Base-by-base conservation (phyloP, 2,113 vertebrate species). In the Ceratotherium simum region DNA sequence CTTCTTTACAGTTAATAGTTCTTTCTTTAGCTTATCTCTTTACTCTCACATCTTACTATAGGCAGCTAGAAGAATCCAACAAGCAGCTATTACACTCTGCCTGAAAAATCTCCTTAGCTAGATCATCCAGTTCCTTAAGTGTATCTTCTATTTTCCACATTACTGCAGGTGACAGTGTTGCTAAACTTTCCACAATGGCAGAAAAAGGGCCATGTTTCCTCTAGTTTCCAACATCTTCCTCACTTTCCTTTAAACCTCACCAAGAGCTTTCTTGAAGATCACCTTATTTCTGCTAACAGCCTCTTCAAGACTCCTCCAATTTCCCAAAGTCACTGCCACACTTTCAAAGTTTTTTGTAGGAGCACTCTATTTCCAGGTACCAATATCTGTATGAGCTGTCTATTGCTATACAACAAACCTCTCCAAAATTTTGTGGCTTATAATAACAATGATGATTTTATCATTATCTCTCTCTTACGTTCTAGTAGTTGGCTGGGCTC, bases 381-480 rank as follows among this genome's bases (percentile, higher is more conserved):
- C 67, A 5, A 51, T 2, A 10, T 25, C 67, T 69, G 58, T 42
- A 20, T 10, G 23, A 3, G 21, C 25, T 36, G 29, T 62, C 67
- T 54, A 33, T 23, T 58, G 9, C 54, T 25, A 14, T 16, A 5
- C 16, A 36, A 81, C 33, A 75, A 67, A 75, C 9, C 58, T 62
- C 39, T 25, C 65, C 58, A 54, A 29, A 48, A n/a, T 20, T 10
- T 1, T 42, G 36, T 42, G 46, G n/a, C 91, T 39, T 18, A 17
- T 21, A 67, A 36, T 58, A 39, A 8, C 10, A 3, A 2, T 62
- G 23, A 5, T 62, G 29, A 5, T 1, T 6, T 29, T 36, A 1
- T 27, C 2, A 7, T 13, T 17, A 33, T 48, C 27, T 9, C 8
- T 60, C 8, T 54, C 8, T 31, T 2, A 65, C 0, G 0, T n/a